Evolutionary conservation across 2,797 vertebrate genomes (phyloP).

Genomic region (Sebastes minor): DNA sequence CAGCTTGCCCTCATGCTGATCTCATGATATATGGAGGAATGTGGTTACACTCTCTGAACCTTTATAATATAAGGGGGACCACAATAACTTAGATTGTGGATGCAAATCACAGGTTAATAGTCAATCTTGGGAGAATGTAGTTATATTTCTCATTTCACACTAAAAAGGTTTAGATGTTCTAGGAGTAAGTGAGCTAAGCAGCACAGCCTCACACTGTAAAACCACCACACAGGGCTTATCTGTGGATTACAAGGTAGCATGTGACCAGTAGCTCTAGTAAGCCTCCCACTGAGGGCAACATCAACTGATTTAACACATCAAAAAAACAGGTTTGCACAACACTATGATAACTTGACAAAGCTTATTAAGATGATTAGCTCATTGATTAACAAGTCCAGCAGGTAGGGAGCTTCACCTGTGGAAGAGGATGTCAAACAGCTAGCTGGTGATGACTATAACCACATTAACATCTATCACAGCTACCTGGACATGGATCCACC

Average conservation of each 20-base stretch:
- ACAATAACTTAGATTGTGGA: rapidly evolving
- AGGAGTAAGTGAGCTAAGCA: background rate
- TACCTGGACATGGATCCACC: background rate
- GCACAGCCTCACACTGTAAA: conserved; percentile 9
- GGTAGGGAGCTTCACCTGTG: conserved; percentile 18
- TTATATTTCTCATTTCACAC: background rate
- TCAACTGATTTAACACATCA: background rate
- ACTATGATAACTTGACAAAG: background rate
- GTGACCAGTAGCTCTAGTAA: conserved; percentile 64
- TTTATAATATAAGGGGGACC: background rate
- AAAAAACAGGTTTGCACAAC: background rate
- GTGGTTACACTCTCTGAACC: background rate
- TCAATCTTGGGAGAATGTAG: rapidly evolving
- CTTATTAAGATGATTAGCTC: too few species aligned
- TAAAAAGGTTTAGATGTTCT: background rate
- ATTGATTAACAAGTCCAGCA: background rate
- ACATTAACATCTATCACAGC: too few species aligned
- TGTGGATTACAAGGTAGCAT: conserved; percentile 74
- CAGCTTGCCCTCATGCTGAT: conserved; percentile 29
- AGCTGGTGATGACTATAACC: background rate
- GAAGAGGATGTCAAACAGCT: background rate
- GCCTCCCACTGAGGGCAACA: conserved; percentile 8
- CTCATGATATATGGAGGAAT: conserved; percentile 57
- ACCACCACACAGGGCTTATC: conserved; percentile 65
- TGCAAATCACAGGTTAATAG: background rate